These are phyloP conservation scores for Ectropis grisescens DNA, from an alignment of 1,140 invertebrate genomes.

Conservation along the genomic window DNA sequence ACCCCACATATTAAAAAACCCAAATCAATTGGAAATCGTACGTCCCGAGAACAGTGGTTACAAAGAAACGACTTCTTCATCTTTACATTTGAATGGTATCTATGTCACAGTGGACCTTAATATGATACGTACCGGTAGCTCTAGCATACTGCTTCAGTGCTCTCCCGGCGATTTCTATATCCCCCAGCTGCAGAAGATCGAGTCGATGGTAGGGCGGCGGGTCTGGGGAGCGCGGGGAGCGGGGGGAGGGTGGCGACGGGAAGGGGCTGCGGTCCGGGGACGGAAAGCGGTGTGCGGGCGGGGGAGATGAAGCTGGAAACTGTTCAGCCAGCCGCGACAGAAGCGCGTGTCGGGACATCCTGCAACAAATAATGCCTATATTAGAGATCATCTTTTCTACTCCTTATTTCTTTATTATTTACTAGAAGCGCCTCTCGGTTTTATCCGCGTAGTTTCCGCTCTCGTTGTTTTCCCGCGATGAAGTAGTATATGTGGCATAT, in stretches of 20 bases:
- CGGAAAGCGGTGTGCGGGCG: slow-evolving; percentile 44
- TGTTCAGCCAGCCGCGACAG: slow-evolving; percentile 57
- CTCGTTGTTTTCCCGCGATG: too few relatives aligned
- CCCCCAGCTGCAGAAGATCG: slow-evolving; percentile 43
- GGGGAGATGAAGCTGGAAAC: slow-evolving; percentile 44
- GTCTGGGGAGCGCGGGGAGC: slow-evolving; percentile 44
- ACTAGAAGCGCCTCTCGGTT: too few relatives aligned
- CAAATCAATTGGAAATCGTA: too few relatives aligned
- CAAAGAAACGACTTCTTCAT: too few relatives aligned
- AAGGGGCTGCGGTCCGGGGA: slow-evolving; percentile 49
- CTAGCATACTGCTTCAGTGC: slow-evolving; percentile 56
- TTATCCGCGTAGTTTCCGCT: too few relatives aligned
- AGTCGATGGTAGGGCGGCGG: slow-evolving; percentile 30
- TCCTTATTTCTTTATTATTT: too few relatives aligned
- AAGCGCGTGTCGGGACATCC: slow-evolving; percentile 58
- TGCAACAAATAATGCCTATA: slow-evolving; percentile 7
- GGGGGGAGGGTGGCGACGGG: slow-evolving; percentile 34
- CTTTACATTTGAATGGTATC: too few relatives aligned
- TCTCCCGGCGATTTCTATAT: slow-evolving; percentile 52
- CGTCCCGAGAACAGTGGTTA: too few relatives aligned
- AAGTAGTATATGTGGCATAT: too few relatives aligned
- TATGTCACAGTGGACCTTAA: too few relatives aligned
- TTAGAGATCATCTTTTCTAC: neutral
- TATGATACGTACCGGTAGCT: slow-evolving; percentile 49
- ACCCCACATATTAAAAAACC: too few relatives aligned